These are phyloP conservation scores for Drosophila cyrtoloma DNA, from an alignment of 2,888 invertebrate species.

Conservation along the genomic window DNA sequence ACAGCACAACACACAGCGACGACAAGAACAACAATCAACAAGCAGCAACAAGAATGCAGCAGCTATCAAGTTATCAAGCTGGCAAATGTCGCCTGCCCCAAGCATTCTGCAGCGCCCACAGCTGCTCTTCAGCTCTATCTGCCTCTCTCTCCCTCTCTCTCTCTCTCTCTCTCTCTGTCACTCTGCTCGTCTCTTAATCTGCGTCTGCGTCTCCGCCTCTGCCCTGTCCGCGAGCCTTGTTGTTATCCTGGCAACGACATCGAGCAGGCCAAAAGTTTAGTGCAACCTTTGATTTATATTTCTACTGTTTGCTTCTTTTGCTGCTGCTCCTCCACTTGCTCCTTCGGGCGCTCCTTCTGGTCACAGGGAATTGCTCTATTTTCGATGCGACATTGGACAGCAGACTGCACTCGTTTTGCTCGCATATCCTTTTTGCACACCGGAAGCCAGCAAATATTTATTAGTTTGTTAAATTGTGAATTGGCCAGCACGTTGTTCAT, in stretches of 20 bases:
- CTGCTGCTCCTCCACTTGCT: background rate
- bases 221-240: conserved; percentile 50
- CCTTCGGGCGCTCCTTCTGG: conserved; percentile 19
- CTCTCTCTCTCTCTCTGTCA: background rate
- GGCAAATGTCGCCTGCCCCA: conserved; percentile 64
- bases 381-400: conserved; percentile 49
- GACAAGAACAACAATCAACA: conserved; percentile 46
- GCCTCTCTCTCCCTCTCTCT: background rate
- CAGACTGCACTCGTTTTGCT: conserved; percentile 27
- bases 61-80: conserved; percentile 83
- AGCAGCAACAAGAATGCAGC: conserved; percentile 55
- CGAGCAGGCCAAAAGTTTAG: conserved; percentile 80
- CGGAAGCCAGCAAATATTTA: conserved; percentile 83
- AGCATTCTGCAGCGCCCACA: conserved; percentile 29
- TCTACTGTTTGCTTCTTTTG: conserved; percentile 23
- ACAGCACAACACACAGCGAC: conserved; percentile 45
- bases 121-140: background rate
- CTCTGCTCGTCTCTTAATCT: conserved; percentile 6
- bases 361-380: conserved; percentile 80
- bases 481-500: conserved; percentile 63
- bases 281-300: conserved; percentile 84
- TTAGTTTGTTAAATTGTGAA: conserved; percentile 84
- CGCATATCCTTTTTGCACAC: conserved; percentile 68
- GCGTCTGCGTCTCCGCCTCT: conserved; percentile 4
- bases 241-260: conserved; percentile 82